Percentiles rank a stretch among this genome's conserved stretches.
Evolutionary conservation across 2,113 vertebrate species (phyloP).

Genomic region (Semicossyphus pulcher): DNA sequence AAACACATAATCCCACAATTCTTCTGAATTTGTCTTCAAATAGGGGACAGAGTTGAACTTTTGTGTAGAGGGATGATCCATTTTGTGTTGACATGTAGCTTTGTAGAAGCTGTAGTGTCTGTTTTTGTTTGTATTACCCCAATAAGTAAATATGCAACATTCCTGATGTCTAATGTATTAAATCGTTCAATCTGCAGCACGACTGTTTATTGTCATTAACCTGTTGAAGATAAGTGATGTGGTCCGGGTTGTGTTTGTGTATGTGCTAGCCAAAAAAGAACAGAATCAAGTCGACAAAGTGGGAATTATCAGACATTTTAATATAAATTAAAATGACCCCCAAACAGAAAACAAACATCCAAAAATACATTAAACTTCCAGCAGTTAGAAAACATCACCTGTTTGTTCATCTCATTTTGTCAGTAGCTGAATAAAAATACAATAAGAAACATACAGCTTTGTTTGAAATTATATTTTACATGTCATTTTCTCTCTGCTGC

Average conservation of each 20-base stretch:
- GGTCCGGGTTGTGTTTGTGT: background rate
- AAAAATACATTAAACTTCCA: slow-evolving; percentile 80
- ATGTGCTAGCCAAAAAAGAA: background rate
- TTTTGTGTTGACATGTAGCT: background rate
- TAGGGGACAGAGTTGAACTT: background rate
- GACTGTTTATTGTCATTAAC: background rate
- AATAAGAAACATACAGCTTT: slow-evolving; percentile 73
- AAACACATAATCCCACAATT: no score
- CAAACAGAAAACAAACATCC: slow-evolving; percentile 75
- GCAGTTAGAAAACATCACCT: slow-evolving; percentile 77
- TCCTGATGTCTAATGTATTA: slow-evolving; percentile 15
- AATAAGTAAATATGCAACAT: slow-evolving; percentile 29
- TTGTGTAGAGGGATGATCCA: background rate
- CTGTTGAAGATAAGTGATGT: background rate
- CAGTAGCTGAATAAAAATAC: slow-evolving; percentile 81
- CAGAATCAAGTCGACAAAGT: background rate
- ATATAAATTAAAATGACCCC: slow-evolving; percentile 81
- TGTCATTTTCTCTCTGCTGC: background rate
- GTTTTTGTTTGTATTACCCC: background rate
- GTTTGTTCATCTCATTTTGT: slow-evolving; percentile 72
- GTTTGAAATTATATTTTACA: slow-evolving; percentile 55
- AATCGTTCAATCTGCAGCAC: background rate
- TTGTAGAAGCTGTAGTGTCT: background rate
- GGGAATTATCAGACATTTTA: slow-evolving; percentile 78
- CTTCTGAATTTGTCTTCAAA: background rate